Base-by-base conservation (phyloP, 2,113 vertebrate species). In the Paracanthobrama guichenoti region DNA sequence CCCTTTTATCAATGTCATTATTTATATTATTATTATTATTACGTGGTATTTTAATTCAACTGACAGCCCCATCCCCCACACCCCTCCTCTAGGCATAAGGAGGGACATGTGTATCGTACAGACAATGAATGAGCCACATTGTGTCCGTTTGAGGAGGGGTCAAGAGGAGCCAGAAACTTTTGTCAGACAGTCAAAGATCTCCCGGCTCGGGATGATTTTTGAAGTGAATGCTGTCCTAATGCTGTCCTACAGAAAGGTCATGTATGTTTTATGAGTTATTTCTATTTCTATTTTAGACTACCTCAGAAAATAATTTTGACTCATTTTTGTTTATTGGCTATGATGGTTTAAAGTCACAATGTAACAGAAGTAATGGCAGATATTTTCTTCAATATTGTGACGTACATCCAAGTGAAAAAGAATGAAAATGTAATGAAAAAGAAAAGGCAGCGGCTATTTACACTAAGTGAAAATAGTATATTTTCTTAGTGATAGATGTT, bases 1-100 rank as follows among this genome's bases (percentile, higher is more conserved):
- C 71, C 82, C 44, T 71, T 72, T 87, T 87, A 86, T 86, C 81
- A 55, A 72, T 83, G 85, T 83, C 85, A 62, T 86, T 86, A 86
- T 86, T 82, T 82, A 85, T 87, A 87, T 87, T 85, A 85, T 82
- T 85, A 84, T 87, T 87, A 88, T 86, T 82, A 89, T 86, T 86
- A 86, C 77, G 84, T 87, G 86, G 77, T 89, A 83, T 90, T 89
- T 90, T 85, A 88, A 90, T 89, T 88, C 85, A 39, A 74, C 81
- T 86, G 86, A 85, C 87, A 86, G 83, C 77, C 73, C 48, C 57
- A 48, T n/a, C 42, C 71, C 28, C 75, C 48, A 24, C 22, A 31
- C 81, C 59, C 74, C 64, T 48, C 75, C 72, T 50, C 10, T 9
- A 66, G 71, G 69, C 44, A 53, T 69, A 78, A 18, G 28, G 57